phyloP scores from a whole-genome alignment of 1,140 invertebrate genomes.

The Polypedilum vanderplanki region DNA sequence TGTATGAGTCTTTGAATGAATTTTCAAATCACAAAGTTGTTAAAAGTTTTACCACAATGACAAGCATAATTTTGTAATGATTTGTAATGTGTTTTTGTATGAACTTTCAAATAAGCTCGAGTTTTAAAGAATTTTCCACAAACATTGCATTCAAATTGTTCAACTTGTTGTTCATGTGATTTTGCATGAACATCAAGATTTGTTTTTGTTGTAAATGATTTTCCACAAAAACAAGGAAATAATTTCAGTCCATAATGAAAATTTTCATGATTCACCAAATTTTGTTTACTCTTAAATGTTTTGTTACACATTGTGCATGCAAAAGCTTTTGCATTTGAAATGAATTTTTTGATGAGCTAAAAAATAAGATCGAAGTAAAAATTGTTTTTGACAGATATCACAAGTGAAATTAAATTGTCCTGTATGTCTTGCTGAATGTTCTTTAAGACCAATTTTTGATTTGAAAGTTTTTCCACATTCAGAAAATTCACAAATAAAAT shows the following conservation, averaged over 20 bases:
- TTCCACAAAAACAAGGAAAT: not conserved
- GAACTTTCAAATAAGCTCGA: not conserved
- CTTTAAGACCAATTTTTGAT: constrained; percentile 20
- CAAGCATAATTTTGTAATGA: not conserved
- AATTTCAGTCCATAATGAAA: not conserved
- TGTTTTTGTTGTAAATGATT: not conserved
- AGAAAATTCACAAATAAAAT: not conserved
- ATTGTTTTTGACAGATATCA: not conserved
- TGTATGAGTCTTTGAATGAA: constrained; percentile 10
- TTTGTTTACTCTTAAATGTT: not conserved
- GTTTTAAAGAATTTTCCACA: not conserved
- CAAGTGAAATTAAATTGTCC: not conserved
- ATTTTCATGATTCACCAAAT: constrained; percentile 2
- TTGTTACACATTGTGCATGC: not conserved
- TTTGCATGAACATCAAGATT: not conserved
- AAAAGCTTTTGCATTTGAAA: not conserved
- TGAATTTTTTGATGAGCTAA: constrained; percentile 3
- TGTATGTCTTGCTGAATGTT: not conserved
- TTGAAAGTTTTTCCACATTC: not conserved
- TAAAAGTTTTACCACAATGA: not conserved
- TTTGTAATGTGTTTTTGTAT: not conserved
- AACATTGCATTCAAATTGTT: not conserved
- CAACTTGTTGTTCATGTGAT: not conserved
- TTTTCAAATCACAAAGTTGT: constrained; percentile 19
- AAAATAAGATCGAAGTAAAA: not conserved